These are phyloP conservation scores for Sisyra nigra DNA, from an alignment of 2,888 invertebrate genomes.

Conservation along the genomic window DNA sequence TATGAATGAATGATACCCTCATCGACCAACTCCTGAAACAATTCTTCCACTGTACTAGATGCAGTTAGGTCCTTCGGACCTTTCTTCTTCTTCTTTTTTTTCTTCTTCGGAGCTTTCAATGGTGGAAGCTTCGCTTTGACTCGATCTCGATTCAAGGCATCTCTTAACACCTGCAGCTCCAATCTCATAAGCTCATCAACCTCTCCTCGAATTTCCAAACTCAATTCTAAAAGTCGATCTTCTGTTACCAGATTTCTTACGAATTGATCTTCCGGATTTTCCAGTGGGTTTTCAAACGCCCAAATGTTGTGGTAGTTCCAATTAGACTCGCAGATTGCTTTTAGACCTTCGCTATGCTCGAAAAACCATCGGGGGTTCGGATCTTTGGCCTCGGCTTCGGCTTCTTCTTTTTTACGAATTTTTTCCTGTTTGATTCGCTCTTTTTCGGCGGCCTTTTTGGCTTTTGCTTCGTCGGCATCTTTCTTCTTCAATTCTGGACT, in stretches of 20 bases:
- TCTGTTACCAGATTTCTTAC: conserved; percentile 40
- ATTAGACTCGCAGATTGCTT: not conserved
- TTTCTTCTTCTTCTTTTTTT: conserved; percentile 9
- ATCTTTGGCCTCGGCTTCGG: conserved; percentile 19
- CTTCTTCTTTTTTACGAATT: conserved; percentile 16
- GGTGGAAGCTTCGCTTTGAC: not conserved
- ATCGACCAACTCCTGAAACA: conserved; percentile 56
- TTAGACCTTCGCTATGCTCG: not conserved
- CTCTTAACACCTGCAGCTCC: conserved; percentile 19
- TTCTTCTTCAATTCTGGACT: conserved; percentile 4
- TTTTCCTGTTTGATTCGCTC: conserved; percentile 11
- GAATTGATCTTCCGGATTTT: no score
- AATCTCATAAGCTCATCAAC: conserved; percentile 49
- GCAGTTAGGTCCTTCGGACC: conserved; percentile 43
- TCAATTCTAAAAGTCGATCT: conserved; percentile 44
- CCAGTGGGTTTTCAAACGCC: no score
- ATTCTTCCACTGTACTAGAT: conserved; percentile 39
- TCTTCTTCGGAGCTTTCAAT: not conserved
- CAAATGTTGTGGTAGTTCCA: no score
- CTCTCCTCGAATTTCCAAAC: conserved; percentile 44
- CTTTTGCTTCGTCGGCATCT: conserved; percentile 12
- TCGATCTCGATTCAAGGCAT: conserved; percentile 22
- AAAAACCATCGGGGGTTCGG: conserved; percentile 10
- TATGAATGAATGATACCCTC: conserved; percentile 51
- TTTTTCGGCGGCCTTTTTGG: conserved; percentile 13